Percentiles rank a stretch among this genome's conserved stretches.
phyloP scores from a whole-genome alignment of 2,113 vertebrate species.

The Hemiprocne comata region DNA sequence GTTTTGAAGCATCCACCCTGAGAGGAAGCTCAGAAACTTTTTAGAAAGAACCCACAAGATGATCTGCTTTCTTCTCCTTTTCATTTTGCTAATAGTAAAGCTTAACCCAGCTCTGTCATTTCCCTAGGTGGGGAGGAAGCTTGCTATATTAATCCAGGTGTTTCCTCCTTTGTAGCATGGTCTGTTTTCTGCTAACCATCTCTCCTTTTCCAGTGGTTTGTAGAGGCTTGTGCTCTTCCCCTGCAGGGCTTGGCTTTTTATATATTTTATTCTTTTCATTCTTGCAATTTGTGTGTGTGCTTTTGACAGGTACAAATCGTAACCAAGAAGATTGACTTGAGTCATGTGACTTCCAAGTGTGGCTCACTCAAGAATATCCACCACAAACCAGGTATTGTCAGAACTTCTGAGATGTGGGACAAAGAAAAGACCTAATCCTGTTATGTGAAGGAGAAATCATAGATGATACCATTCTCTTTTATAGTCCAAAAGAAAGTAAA shows the following conservation, averaged over 20 bases:
- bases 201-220: conserved; percentile 67
- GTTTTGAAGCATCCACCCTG: neutral
- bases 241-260: neutral
- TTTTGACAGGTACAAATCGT: conserved; percentile 88
- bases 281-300: conserved; percentile 21
- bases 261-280: neutral
- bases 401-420: neutral
- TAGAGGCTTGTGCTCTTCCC: conserved; percentile 12
- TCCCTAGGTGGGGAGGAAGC: conserved; percentile 26
- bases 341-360: conserved; percentile 93
- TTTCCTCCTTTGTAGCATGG: conserved; percentile 32
- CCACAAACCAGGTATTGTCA: conserved; percentile 89
- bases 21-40: neutral
- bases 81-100: conserved; percentile 38
- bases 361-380: conserved; percentile 93
- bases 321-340: conserved; percentile 93
- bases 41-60: conserved; percentile 18
- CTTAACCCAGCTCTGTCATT: conserved; percentile 36
- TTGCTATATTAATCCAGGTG: conserved; percentile 63
- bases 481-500: neutral
- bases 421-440: neutral
- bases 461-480: neutral
- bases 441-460: neutral
- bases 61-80: conserved; percentile 25
- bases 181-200: conserved; percentile 64